Percentiles rank a stretch among this genome's conserved stretches.
phyloP scores from a whole-genome alignment of 1,140 invertebrate genomes.

The Bombus terrestris region DNA sequence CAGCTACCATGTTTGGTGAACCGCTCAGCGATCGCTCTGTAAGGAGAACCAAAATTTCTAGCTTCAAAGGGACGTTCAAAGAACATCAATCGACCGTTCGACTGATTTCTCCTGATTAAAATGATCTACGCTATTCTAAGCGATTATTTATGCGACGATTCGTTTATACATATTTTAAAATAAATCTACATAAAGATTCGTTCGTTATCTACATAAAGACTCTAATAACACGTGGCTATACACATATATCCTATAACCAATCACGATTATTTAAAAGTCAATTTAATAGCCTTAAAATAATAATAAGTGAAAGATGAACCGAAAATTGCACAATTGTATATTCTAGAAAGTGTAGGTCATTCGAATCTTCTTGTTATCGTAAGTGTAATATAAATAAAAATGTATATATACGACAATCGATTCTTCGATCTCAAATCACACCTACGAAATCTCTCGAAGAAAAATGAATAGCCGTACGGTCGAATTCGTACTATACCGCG shows the following conservation, averaged over 20 bases:
- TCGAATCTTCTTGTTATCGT: not conserved
- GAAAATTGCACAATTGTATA: no score
- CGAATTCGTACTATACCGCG: constrained; percentile 32
- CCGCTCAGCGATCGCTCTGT: constrained; percentile 2
- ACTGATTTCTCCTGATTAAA: constrained; percentile 27
- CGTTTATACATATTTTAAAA: not conserved
- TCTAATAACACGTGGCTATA: no score
- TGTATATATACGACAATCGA: not conserved
- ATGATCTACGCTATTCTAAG: not conserved
- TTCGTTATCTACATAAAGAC: no score
- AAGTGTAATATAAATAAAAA: not conserved
- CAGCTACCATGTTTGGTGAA: constrained; percentile 43
- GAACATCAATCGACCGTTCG: not conserved
- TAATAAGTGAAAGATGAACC: no score
- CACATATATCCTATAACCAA: no score
- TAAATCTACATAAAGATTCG: no score
- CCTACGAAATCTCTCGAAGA: not conserved
- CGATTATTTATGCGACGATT: not conserved
- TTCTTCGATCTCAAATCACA: fast-evolving
- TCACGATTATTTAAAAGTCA: no score
- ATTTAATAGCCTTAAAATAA: no score
- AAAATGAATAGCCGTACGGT: not conserved
- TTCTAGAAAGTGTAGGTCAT: not conserved
- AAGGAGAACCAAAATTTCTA: not conserved
- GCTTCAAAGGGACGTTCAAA: not conserved